Evolutionary conservation across 2,797 vertebrate genomes (phyloP).

Genomic region (Pelodytes ibericus): DNA sequence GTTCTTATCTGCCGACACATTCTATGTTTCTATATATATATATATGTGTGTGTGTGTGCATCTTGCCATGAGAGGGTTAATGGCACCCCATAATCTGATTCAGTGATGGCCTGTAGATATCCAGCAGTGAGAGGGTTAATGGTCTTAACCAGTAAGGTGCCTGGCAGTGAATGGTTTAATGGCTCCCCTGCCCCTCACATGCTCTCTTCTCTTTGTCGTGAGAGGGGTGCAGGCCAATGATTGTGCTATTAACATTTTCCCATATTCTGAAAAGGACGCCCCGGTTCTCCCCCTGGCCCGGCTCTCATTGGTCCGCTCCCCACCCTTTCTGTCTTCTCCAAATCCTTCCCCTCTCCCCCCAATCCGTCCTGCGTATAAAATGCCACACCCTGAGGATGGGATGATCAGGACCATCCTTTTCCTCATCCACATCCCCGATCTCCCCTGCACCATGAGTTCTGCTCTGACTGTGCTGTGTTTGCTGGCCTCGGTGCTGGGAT

Average conservation of each 20-base stretch:
- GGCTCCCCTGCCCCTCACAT: background rate
- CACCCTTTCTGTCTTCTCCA: slow-evolving; percentile 30
- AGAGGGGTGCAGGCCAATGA: slow-evolving; percentile 12
- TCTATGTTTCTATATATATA: too few species aligned
- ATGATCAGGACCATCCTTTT: slow-evolving; percentile 34
- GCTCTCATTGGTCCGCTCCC: slow-evolving; percentile 45
- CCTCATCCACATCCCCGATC: slow-evolving; percentile 26
- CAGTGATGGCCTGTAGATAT: background rate
- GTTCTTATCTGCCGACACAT: too few species aligned
- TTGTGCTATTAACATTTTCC: slow-evolving; percentile 23
- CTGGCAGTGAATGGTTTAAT: background rate
- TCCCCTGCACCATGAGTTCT: slow-evolving; percentile 17
- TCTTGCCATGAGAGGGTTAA: background rate
- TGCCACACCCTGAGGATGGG: slow-evolving; percentile 54
- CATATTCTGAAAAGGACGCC: slow-evolving; percentile 39
- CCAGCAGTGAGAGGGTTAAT: background rate
- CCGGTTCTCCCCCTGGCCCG: background rate
- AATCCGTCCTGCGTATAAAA: slow-evolving; percentile 51
- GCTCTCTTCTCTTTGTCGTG: background rate
- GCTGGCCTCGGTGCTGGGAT: slow-evolving; percentile 21
- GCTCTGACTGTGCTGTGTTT: slow-evolving; percentile 25
- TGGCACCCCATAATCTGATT: background rate
- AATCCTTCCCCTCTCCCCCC: slow-evolving; percentile 44
- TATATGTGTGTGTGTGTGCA: too few species aligned
- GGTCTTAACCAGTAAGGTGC: too few species aligned